Evolutionary conservation across 2,888 invertebrate species (phyloP), one percentile per base, ranked within the genome.

Genomic region (Latheticus oryzae): DNA sequence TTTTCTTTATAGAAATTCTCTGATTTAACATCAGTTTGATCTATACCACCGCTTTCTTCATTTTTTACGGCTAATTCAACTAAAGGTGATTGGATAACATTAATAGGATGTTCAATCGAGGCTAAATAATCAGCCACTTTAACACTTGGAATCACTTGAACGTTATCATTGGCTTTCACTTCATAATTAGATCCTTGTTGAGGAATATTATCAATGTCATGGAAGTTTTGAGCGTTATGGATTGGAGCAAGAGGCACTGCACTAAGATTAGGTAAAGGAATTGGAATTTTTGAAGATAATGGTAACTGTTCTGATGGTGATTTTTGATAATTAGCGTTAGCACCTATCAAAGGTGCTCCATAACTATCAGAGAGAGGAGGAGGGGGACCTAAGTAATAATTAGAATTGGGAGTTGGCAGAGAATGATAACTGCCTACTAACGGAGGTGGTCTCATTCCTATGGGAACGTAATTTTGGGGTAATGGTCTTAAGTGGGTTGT

Each of bases 31-130:
- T 32, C 47, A 2, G 5, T 8, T n/a, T n/a, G n/a, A n/a, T n/a
- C n/a, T n/a, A n/a, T n/a, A n/a, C n/a, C n/a, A n/a, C n/a, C n/a
- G 12, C 28, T 28, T 11, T 9, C 12, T 28, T 28, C 28, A 47
- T 69, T 58, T 28, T 63, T 70, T 3, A 78, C 71, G 43, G 82
- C 81, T 28, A 87, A 77, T 67, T 88, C 88, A 48, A 87, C 81
- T n/a, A 87, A 69, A 9, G 88, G 87, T 8, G 91, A 85, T 67
- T 89, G 86, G 53, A 89, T 83, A 47, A 86, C 82, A 63, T 87
- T 87, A 28, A 88, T 83, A 5, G 90, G 88, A 74, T 89, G 88
- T 64, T 89, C 88, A 28, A 90, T 81, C 1, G 88, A 87, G 28
- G 89, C 86, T 0, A 88, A 80, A 67, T 83, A 89, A 70, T 89